Evolutionary conservation across 2,888 invertebrate genomes (phyloP).

Genomic region (Harpalus rufipes): DNA sequence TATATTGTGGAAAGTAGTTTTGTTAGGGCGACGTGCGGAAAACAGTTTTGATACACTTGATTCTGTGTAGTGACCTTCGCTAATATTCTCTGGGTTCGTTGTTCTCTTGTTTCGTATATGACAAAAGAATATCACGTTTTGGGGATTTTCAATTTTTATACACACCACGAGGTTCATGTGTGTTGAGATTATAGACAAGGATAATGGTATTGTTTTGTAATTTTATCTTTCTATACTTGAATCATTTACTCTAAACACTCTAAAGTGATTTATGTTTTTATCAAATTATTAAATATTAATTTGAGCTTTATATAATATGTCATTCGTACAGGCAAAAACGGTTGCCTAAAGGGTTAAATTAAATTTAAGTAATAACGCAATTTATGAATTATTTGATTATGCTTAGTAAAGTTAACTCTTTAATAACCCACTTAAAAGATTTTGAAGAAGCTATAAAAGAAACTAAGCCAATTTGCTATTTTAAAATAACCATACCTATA

Average conservation of each 20-base stretch:
- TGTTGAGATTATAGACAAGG: constrained; percentile 6
- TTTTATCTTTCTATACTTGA: constrained; percentile 10
- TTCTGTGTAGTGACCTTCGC: constrained; percentile 47
- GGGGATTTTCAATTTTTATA: constrained; percentile 13
- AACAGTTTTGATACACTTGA: constrained; percentile 25
- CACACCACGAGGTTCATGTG: not conserved
- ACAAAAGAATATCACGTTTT: constrained; percentile 20
- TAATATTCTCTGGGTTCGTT: constrained; percentile 55
- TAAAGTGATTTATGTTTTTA: not conserved
- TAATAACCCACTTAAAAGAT: not conserved
- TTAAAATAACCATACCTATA: not conserved
- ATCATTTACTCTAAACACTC: not conserved
- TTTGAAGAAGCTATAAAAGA: constrained; percentile 15
- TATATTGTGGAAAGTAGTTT: constrained; percentile 48
- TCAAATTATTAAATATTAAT: constrained; percentile 10
- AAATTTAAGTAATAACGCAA: not conserved
- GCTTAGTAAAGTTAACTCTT: not conserved
- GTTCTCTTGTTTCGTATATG: constrained; percentile 49
- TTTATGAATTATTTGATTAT: constrained; percentile 9
- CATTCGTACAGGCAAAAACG: not conserved
- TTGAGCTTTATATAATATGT: not conserved
- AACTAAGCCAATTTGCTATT: not conserved
- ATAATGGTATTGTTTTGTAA: not conserved
- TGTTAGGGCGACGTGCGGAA: constrained; percentile 46
- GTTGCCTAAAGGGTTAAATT: constrained; percentile 2